phyloP scores from a whole-genome alignment of 1,140 invertebrate genomes.

The Pogonus chalceus region DNA sequence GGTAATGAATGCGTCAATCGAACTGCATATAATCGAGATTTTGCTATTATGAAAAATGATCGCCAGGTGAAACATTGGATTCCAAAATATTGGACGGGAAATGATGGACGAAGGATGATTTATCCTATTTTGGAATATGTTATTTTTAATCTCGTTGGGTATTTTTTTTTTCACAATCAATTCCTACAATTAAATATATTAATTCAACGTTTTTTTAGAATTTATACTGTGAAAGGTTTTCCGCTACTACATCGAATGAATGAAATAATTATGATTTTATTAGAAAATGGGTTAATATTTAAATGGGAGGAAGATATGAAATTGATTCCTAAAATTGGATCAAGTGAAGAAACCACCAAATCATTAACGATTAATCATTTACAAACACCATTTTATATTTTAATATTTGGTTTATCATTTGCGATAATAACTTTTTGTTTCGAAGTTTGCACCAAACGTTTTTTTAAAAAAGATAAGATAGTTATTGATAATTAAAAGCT shows the following conservation, averaged over 20 bases:
- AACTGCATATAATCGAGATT: background rate
- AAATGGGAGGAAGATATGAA: slow-evolving; percentile 1
- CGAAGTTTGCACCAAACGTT: no score
- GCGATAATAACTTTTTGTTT: no score
- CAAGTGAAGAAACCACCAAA: background rate
- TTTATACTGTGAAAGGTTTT: background rate
- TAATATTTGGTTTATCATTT: background rate
- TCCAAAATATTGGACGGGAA: background rate
- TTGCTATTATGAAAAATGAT: background rate
- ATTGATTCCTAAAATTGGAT: background rate
- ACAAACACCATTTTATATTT: background rate
- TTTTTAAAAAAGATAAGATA: no score
- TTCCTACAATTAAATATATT: background rate
- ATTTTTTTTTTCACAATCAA: background rate
- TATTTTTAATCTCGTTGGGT: background rate
- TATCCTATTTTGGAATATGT: background rate
- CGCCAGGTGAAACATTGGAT: background rate
- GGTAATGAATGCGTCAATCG: background rate
- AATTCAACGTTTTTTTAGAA: background rate
- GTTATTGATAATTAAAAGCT: no score
- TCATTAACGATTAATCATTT: background rate
- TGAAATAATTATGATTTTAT: background rate
- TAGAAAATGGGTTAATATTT: background rate
- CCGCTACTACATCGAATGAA: background rate
- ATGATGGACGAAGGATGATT: background rate